Conservation (phyloP, 2,888 invertebrate genomes). For the Candidula unifasciata region DNA sequence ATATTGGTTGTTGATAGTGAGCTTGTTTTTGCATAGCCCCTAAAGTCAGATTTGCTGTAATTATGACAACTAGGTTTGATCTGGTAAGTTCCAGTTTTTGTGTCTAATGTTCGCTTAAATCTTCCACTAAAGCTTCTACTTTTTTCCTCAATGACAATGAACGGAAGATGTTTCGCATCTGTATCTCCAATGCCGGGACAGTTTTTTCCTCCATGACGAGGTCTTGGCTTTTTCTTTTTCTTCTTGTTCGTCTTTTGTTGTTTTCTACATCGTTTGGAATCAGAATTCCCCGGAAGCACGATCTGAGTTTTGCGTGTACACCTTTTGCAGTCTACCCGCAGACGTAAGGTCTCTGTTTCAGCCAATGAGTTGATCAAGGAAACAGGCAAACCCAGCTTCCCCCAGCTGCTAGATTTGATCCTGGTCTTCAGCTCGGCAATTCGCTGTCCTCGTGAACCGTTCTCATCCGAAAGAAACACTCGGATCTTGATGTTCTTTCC, state of each 20-base stretch:
- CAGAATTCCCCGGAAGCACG: constrained; percentile 35
- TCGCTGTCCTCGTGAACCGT: constrained; percentile 31
- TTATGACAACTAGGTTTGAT: not conserved
- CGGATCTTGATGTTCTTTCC: constrained; percentile 35
- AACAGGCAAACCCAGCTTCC: constrained; percentile 32
- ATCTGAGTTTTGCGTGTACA: constrained; percentile 48
- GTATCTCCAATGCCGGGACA: not conserved
- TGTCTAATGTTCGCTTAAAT: not conserved
- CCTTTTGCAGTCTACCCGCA: constrained; percentile 49
- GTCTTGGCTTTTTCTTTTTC: constrained; percentile 38
- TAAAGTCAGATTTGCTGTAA: too few relatives aligned
- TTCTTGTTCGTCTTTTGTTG: constrained; percentile 10
- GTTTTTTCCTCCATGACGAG: constrained; percentile 5
- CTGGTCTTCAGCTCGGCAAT: constrained; percentile 30
- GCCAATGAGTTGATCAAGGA: constrained; percentile 17
- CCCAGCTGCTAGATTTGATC: constrained; percentile 16
- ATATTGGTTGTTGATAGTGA: not conserved
- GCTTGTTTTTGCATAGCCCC: not conserved
- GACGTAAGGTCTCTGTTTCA: constrained; percentile 26
- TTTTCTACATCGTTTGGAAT: constrained; percentile 12
- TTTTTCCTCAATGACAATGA: constrained; percentile 20
- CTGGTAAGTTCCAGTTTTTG: not conserved
- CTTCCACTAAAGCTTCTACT: not conserved
- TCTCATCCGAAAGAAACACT: constrained; percentile 24
- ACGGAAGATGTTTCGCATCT: not conserved